Conservation (phyloP, 2,113 vertebrate species). For the Laterallus jamaicensis region DNA sequence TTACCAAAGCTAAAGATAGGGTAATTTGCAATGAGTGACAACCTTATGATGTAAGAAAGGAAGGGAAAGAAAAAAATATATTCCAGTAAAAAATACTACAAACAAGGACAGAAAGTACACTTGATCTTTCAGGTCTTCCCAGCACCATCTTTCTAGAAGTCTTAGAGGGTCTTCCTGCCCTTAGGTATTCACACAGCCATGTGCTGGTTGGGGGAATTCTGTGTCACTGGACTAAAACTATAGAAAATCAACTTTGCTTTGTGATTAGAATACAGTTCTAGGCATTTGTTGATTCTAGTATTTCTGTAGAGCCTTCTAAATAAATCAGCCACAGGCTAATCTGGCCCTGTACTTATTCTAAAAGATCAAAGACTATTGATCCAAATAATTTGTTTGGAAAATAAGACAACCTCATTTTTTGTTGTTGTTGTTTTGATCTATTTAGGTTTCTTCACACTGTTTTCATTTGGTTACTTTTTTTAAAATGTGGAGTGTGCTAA, state of each 20-base stretch:
- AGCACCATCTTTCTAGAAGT: neutral
- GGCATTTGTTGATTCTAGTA: neutral
- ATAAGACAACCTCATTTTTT: neutral
- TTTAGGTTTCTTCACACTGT: neutral
- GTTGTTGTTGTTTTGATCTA: neutral
- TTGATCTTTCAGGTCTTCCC: neutral
- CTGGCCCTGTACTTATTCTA: neutral
- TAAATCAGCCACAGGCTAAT: neutral
- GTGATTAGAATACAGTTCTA: neutral
- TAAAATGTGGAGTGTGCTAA: neutral
- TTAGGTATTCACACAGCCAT: neutral
- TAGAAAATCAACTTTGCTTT: neutral
- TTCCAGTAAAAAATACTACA: neutral
- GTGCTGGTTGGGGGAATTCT: neutral
- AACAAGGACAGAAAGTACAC: neutral
- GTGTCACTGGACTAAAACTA: neutral
- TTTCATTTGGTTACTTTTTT: neutral
- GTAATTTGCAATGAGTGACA: neutral
- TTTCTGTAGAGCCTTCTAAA: neutral
- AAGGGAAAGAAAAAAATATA: neutral
- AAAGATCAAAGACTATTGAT: neutral
- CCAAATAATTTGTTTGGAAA: neutral
- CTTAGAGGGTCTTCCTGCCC: neutral
- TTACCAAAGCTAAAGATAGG: neutral
- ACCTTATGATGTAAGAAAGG: neutral